Evolutionary conservation across 2,888 invertebrate genomes (phyloP), one percentile per base, ranked within the genome.

Genomic region (Cantharis nigra): DNA sequence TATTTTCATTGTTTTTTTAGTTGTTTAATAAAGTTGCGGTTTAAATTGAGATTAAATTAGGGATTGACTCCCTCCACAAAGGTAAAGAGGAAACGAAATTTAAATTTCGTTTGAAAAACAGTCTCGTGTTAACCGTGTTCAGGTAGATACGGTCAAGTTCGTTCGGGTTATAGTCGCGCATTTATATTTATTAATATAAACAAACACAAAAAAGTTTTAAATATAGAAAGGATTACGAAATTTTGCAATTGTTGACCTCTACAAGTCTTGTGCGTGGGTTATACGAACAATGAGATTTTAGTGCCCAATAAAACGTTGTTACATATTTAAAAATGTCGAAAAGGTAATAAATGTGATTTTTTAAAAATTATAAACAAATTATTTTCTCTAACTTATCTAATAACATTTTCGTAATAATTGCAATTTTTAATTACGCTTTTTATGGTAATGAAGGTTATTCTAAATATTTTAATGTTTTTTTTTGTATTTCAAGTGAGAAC

Each of bases 81-180:
- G 62, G 18, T 23, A 49, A 75, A 75, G 75, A 75, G 78, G 78
- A 78, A 78, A 70, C 72, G 70, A 23, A 71, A 71, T 78, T 75
- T 78, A 75, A 78, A 78, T 78, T 78, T 33, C 75, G 69, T 78
- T 72, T 64, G 72, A 75, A 67, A 78, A 78, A 75, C 78, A 78
- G 78, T 78, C 75, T 64, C 75, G 75, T 30, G 78, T 23, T 72
- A 70, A 72, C 63, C 75, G 75, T 70, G 72, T n/a, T 30, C 65
- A 23, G 65, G 65, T 67, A 67, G 65, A 67, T 67, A 67, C 65
- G 65, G 65, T 67, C 65, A 67, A 67, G 65, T 67, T 67, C 65
- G 65, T 23, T 67, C 65, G 65, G n/a, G 26, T 23, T 23, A 73
- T 74, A 77, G 74, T 30, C 4, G 77, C 74, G 77, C 77, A 77